Evolutionary conservation across 2,888 invertebrate species (phyloP), one percentile per base, ranked within the genome.

Genomic region (Amphipoea oculea): DNA sequence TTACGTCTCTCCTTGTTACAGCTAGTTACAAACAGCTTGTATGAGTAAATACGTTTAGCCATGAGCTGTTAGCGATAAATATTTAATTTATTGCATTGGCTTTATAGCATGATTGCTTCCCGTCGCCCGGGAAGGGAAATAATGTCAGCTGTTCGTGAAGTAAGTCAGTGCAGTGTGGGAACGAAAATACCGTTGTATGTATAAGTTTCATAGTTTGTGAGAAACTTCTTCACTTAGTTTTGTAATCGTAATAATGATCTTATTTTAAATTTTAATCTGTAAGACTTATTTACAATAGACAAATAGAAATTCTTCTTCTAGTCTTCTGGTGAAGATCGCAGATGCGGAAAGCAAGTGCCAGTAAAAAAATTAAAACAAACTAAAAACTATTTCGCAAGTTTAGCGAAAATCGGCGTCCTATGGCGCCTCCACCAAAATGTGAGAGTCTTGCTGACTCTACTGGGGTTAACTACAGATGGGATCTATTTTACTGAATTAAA

Each of bases 1-100:
- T 84, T 84, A 88, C 65, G 84, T 83, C 73, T 79, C 72, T 54
- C n/a, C 68, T 79, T 79, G 71, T 85, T 65, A 84, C 78, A n/a
- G 77, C 67, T 69, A 68, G 73, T 82, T 73, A 76, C 79, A 70
- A 79, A 72, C 76, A 76, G 71, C 79, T 83, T 86, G 76, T 69
- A 70, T 76, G 65, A 76, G 76, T 85, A 83, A 86, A 86, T 86
- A 85, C 67, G 57, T 57, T 83, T 79, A 82, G 62, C 83, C 85
- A 86, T 85, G 86, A 83, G 79, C 73, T 83, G 76, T 73, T 82
- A 20, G 79, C 76, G 74, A 76, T 84, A 79, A 85, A 82, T 74
- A 76, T 85, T 67, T 76, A 65, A 86, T 85, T 85, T 85, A 85
- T 86, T 79, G 75, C 65, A 73, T 73, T 79, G 23, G 7, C 4